These are phyloP conservation scores for Climacteris rufus DNA, from an alignment of 2,113 vertebrate species.

Conservation along the genomic window DNA sequence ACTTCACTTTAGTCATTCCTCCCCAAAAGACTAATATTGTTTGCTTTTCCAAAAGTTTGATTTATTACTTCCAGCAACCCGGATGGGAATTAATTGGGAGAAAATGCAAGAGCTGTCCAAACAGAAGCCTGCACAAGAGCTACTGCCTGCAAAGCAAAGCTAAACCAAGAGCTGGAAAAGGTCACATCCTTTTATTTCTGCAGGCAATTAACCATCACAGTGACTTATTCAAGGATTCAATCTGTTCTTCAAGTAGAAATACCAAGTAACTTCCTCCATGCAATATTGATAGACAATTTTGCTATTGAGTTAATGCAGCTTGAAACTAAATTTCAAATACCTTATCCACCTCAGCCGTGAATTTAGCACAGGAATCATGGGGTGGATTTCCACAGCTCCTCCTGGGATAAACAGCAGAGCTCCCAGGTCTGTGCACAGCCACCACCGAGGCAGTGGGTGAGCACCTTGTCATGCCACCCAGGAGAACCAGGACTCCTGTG, in stretches of 20 bases:
- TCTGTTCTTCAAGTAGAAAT: neutral
- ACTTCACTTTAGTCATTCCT: neutral
- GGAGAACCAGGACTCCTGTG: neutral
- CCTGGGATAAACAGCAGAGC: neutral
- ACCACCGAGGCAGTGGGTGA: neutral
- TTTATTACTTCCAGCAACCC: neutral
- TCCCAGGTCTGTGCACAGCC: neutral
- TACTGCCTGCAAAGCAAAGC: neutral
- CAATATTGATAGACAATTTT: neutral
- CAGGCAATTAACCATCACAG: neutral
- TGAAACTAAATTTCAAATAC: neutral
- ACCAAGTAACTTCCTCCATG: neutral
- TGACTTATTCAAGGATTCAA: neutral
- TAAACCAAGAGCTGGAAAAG: neutral
- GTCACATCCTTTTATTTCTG: neutral
- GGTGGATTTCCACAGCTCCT: neutral
- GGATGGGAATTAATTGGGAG: neutral
- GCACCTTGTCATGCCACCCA: neutral
- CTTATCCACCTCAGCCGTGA: neutral
- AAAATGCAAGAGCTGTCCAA: conserved; percentile 9
- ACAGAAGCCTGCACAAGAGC: neutral
- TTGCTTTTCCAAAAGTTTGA: neutral
- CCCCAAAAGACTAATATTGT: neutral
- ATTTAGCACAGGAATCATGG: neutral
- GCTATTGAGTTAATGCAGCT: neutral